Evolutionary conservation across 2,113 vertebrate genomes (phyloP).

Genomic region (Bombycilla garrulus): DNA sequence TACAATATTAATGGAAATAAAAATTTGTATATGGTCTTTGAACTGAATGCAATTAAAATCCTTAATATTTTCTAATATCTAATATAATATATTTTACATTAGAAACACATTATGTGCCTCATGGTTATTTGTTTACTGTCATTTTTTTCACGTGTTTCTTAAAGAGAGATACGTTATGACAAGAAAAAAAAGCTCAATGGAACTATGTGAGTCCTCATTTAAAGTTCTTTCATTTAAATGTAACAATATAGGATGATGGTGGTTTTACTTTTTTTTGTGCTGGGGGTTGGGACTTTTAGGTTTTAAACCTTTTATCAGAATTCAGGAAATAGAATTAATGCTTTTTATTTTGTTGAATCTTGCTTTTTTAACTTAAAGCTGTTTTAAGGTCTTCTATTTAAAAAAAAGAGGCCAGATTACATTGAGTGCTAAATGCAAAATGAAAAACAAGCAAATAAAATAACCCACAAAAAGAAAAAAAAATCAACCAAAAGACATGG

Average conservation of each 20-base stretch:
- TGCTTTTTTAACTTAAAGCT: neutral
- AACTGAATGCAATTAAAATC: neutral
- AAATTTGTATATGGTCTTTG: neutral
- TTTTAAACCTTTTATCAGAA: neutral
- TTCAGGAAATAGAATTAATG: neutral
- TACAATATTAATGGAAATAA: neutral
- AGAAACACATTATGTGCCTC: neutral
- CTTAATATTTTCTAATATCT: neutral
- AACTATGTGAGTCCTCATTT: neutral
- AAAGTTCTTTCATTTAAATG: neutral
- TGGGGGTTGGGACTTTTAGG: accelerated
- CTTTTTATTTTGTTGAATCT: neutral
- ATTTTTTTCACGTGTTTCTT: neutral
- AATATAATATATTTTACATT: neutral
- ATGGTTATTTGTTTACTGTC: neutral
- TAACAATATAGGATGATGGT: neutral
- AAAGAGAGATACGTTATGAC: neutral
- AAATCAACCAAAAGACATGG: neutral
- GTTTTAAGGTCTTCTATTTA: neutral
- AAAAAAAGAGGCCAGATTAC: neutral
- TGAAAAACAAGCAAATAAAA: neutral
- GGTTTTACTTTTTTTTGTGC: neutral
- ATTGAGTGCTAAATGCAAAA: neutral
- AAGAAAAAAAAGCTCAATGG: neutral
- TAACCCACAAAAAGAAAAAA: neutral